Conservation (phyloP, 2,888 invertebrate species). For the Coleophora deauratella region DNA sequence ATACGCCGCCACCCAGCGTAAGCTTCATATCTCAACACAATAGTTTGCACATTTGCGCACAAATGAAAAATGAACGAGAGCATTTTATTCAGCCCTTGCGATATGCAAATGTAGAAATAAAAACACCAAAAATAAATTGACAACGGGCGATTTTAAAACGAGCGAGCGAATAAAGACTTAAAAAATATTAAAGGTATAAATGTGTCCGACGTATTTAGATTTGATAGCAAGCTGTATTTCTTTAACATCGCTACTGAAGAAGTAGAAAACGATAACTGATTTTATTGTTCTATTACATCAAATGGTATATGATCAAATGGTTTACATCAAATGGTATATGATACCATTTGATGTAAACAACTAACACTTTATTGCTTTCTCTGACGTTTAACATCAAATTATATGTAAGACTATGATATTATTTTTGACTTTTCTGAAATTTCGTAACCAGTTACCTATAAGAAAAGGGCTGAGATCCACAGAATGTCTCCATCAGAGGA, state of each 20-base stretch:
- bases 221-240: conserved; percentile 44
- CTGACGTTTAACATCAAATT: no score
- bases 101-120: conserved; percentile 42
- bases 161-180: conserved; percentile 11
- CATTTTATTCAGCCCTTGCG: conserved; percentile 29
- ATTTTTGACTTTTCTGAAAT: no score
- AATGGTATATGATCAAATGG: no score
- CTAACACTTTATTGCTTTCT: no score
- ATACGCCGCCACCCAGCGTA: background rate
- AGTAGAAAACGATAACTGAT: no score
- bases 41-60: conserved; percentile 9
- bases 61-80: background rate
- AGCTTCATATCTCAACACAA: conserved; percentile 10
- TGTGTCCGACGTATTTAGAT: conserved; percentile 47
- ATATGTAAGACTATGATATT: no score
- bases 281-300: no score
- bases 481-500: conserved; percentile 2
- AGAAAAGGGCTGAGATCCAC: background rate
- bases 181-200: conserved; percentile 53
- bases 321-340: no score
- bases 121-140: conserved; percentile 39
- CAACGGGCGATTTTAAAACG: conserved; percentile 11
- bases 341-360: no score
- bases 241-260: no score
- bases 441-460: no score